Percentiles rank a stretch among this genome's conserved stretches.
Conservation (phyloP, 2,888 invertebrate species). For the Allacma fusca region DNA sequence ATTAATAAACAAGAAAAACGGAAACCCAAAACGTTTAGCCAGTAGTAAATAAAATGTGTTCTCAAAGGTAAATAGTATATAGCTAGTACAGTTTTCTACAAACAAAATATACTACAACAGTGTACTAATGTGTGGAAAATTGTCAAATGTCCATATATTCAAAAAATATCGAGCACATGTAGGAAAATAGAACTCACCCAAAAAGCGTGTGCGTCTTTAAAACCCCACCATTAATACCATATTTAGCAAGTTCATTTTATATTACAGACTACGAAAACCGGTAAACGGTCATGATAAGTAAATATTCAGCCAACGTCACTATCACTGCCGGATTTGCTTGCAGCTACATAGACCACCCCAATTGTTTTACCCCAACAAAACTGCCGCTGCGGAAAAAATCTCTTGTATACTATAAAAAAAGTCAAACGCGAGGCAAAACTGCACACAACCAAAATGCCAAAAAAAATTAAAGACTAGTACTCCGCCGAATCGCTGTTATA, state of each 20-base stretch:
- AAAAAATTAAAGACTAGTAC: slow-evolving; percentile 1
- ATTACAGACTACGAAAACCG: slow-evolving; percentile 36
- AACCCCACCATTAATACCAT: slow-evolving; percentile 53
- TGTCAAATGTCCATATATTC: slow-evolving; percentile 24
- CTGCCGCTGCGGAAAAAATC: slow-evolving; percentile 41
- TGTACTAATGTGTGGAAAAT: slow-evolving; percentile 19
- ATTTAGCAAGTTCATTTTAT: slow-evolving; percentile 33
- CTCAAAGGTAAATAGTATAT: slow-evolving; percentile 30
- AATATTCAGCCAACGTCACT: slow-evolving; percentile 41
- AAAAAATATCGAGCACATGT: slow-evolving; percentile 33
- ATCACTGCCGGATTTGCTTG: slow-evolving; percentile 36
- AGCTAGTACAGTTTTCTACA: slow-evolving; percentile 39
- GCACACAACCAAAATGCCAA: slow-evolving; percentile 21
- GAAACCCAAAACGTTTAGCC: slow-evolving; percentile 58
- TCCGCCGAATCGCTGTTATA: neutral
- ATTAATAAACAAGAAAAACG: slow-evolving; percentile 36
- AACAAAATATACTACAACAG: slow-evolving; percentile 33
- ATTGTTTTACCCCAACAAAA: slow-evolving; percentile 34
- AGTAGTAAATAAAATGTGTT: slow-evolving; percentile 31
- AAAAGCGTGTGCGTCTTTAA: slow-evolving; percentile 53
- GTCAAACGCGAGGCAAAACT: slow-evolving; percentile 30
- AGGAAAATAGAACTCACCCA: slow-evolving; percentile 57
- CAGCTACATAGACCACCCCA: slow-evolving; percentile 31
- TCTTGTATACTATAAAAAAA: slow-evolving; percentile 33
- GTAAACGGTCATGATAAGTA: slow-evolving; percentile 32